These are phyloP conservation scores for Zosterops lateralis DNA, from an alignment of 2,113 vertebrate species.

Conservation along the genomic window DNA sequence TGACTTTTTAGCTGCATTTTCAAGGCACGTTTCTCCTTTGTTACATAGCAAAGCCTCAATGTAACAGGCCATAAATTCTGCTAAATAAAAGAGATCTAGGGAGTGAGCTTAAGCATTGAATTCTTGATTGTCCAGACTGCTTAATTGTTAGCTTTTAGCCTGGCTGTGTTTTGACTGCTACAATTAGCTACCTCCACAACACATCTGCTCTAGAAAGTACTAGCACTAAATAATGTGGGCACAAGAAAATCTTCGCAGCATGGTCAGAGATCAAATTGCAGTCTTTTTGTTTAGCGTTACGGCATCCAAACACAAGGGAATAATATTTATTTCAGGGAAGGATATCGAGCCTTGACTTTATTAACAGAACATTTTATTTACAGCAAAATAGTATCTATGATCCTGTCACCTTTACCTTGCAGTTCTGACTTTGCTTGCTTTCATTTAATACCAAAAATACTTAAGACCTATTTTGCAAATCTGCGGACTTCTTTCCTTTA, in stretches of 20 bases:
- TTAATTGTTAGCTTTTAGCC: slow-evolving; percentile 57
- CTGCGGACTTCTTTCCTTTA: background rate
- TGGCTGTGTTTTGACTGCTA: slow-evolving; percentile 46
- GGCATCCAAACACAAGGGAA: background rate
- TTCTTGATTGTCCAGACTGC: slow-evolving; percentile 33
- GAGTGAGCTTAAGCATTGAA: slow-evolving; percentile 36
- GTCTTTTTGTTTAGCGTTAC: background rate
- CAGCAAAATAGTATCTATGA: background rate
- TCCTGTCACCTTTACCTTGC: background rate
- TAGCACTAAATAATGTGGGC: slow-evolving; percentile 46
- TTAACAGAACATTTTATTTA: slow-evolving; percentile 2
- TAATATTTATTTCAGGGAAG: background rate
- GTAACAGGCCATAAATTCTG: slow-evolving; percentile 55
- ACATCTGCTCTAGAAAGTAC: slow-evolving; percentile 51
- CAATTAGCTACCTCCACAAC: slow-evolving; percentile 46
- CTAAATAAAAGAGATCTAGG: slow-evolving; percentile 44
- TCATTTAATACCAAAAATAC: background rate
- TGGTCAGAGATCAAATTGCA: slow-evolving; percentile 1
- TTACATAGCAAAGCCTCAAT: slow-evolving; percentile 21
- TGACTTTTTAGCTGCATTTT: slow-evolving; percentile 46
- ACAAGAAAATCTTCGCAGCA: background rate
- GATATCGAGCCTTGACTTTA: background rate
- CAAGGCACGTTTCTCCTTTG: slow-evolving; percentile 34
- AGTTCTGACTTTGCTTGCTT: background rate
- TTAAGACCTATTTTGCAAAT: background rate